Conservation (phyloP, 2,888 invertebrate genomes). For the Epistrophe grossulariae region DNA sequence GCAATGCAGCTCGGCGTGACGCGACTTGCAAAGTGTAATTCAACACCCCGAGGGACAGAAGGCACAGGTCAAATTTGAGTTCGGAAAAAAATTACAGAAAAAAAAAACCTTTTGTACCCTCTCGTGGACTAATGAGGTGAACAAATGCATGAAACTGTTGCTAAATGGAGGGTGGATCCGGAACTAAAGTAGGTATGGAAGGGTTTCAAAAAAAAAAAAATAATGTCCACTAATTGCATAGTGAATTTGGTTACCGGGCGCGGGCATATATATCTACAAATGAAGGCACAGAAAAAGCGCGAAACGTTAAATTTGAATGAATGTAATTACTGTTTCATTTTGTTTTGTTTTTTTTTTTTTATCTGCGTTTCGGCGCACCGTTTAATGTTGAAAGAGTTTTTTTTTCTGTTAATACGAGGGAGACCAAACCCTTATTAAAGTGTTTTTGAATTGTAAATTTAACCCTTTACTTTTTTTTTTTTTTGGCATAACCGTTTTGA, state of each 20-base stretch:
- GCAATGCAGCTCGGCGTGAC: neutral
- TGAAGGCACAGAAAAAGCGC: slow-evolving; percentile 9
- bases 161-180: slow-evolving; percentile 60
- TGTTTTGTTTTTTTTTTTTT: neutral
- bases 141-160: slow-evolving; percentile 73
- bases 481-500: slow-evolving; percentile 20
- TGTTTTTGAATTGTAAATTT: neutral
- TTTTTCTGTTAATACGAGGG: slow-evolving; percentile 2
- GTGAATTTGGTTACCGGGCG: slow-evolving; percentile 64
- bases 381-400: slow-evolving; percentile 2
- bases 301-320: slow-evolving; percentile 62
- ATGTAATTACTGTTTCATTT: slow-evolving; percentile 63
- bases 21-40: slow-evolving; percentile 36
- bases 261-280: slow-evolving; percentile 12
- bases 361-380: neutral
- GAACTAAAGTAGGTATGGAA: neutral
- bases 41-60: slow-evolving; percentile 45
- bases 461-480: slow-evolving; percentile 44
- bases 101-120: slow-evolving; percentile 1
- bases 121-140: slow-evolving; percentile 67
- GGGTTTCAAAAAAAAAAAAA: slow-evolving; percentile 36
- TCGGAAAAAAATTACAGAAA: slow-evolving; percentile 22
- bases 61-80: slow-evolving; percentile 61
- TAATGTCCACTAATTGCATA: slow-evolving; percentile 73
- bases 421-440: neutral